Percentiles rank a stretch among this genome's conserved stretches.
phyloP scores from a whole-genome alignment of 53 echinoderm and acorn worm genomes.

The Echinarachnius parma region DNA sequence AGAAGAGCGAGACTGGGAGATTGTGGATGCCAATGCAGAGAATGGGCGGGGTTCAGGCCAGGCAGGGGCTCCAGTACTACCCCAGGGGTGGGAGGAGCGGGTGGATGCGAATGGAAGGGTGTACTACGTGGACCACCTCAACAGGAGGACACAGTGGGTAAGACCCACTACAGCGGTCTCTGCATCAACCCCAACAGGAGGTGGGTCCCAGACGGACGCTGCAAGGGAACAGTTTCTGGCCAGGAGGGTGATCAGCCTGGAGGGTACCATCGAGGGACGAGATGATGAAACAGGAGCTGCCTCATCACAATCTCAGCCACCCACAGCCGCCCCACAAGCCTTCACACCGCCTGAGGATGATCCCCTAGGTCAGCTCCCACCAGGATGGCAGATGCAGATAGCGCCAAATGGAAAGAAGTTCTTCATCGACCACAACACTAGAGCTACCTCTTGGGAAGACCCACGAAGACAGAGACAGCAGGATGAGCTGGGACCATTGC shows the following conservation, averaged over 20 bases:
- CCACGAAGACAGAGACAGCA: conserved; percentile 68
- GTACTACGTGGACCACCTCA: conserved; percentile 83
- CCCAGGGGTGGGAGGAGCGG: conserved; percentile 82
- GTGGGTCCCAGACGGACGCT: conserved; percentile 34
- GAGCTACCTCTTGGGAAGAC: conserved; percentile 86
- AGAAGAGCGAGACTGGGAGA: conserved; percentile 76
- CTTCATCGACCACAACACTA: conserved; percentile 93
- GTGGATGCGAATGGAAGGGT: conserved; percentile 87
- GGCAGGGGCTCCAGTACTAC: conserved; percentile 33
- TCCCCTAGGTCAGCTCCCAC: conserved; percentile 80
- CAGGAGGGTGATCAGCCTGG: conserved; percentile 74
- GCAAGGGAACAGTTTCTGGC: conserved; percentile 72
- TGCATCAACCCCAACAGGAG: conserved; percentile 22
- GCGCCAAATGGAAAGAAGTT: conserved; percentile 75
- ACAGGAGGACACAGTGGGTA: conserved; percentile 81
- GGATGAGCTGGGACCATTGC: conserved; percentile 93
- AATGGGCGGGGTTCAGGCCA: conserved; percentile 25
- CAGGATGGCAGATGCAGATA: conserved; percentile 93
- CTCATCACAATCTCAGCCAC: too few relatives aligned
- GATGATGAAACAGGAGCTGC: conserved; percentile 33
- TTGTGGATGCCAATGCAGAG: conserved; percentile 58
- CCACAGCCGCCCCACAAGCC: conserved; percentile 41
- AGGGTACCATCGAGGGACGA: conserved; percentile 49
- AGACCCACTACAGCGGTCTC: conserved; percentile 58
- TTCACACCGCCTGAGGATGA: conserved; percentile 53